Evolutionary conservation across 1,140 invertebrate genomes (phyloP).

Genomic region (Cyclina sinensis): DNA sequence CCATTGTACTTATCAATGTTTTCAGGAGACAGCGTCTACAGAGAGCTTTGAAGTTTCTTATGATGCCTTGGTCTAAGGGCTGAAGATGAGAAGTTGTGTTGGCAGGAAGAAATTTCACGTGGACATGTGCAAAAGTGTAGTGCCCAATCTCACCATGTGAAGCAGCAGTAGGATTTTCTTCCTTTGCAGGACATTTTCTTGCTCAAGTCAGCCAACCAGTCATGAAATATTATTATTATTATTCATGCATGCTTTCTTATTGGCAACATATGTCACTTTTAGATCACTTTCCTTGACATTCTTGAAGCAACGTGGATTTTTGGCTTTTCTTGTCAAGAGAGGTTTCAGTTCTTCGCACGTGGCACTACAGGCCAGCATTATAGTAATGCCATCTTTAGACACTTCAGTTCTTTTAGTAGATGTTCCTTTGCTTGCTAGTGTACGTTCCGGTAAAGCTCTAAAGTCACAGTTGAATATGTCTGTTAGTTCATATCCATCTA

Average conservation of each 20-base stretch:
- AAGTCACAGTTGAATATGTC: constrained; percentile 74
- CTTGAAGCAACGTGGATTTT: no score
- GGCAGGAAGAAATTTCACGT: constrained; percentile 55
- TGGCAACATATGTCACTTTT: no score
- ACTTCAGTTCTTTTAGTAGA: constrained; percentile 53
- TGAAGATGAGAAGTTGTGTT: constrained; percentile 28
- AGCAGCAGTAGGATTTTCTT: constrained; percentile 67
- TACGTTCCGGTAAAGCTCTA: constrained; percentile 68
- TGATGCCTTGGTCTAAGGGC: constrained; percentile 41
- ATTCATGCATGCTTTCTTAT: no score
- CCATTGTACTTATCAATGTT: neutral
- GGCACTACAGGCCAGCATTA: constrained; percentile 23
- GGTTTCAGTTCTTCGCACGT: neutral
- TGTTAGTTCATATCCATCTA: no score
- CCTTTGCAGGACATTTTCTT: neutral
- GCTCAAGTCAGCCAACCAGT: neutral
- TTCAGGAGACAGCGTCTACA: neutral
- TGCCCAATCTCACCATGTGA: constrained; percentile 67
- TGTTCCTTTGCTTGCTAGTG: constrained; percentile 48
- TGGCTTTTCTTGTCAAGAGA: no score
- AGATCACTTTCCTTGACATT: no score
- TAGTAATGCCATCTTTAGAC: constrained; percentile 69
- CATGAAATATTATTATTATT: neutral
- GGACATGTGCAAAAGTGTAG: no score
- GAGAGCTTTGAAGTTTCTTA: neutral